phyloP scores from a whole-genome alignment of 2,888 invertebrate species.

The Cantharis lateralis region DNA sequence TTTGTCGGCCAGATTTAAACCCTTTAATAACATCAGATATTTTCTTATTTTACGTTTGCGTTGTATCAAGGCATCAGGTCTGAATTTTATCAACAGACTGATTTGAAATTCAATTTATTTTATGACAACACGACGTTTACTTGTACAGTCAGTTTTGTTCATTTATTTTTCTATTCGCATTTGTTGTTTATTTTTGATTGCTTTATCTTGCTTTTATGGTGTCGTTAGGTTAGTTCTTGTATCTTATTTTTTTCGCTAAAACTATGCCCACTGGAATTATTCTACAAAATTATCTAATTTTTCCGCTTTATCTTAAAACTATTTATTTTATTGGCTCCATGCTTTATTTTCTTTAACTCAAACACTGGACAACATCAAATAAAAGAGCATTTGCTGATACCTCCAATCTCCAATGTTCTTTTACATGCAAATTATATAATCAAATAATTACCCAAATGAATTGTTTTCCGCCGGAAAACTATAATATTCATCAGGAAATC shows the following conservation, averaged over 20 bases:
- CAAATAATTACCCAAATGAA: no score
- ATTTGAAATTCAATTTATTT: constrained; percentile 49
- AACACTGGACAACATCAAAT: neutral
- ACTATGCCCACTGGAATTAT: neutral
- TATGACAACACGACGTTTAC: constrained; percentile 39
- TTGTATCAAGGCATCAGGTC: constrained; percentile 35
- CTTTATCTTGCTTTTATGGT: constrained; percentile 26
- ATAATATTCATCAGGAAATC: no score
- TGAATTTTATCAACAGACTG: constrained; percentile 44
- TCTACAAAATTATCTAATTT: neutral
- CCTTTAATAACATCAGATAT: constrained; percentile 25
- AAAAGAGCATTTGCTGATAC: no score
- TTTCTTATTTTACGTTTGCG: constrained; percentile 20
- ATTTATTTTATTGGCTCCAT: neutral
- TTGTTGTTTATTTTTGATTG: constrained; percentile 28
- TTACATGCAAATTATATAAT: no score
- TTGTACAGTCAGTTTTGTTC: constrained; percentile 20
- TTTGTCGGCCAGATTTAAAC: constrained; percentile 15
- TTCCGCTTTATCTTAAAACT: neutral
- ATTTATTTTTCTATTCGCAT: constrained; percentile 27
- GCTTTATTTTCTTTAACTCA: neutral
- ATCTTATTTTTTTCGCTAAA: constrained; percentile 1
- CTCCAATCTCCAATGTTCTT: no score
- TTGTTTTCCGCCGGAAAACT: no score
- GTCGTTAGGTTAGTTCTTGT: constrained; percentile 10